Evolutionary conservation across 2,888 invertebrate species (phyloP), one percentile per base, ranked within the genome.

Genomic region (Microctonus aethiopoides): DNA sequence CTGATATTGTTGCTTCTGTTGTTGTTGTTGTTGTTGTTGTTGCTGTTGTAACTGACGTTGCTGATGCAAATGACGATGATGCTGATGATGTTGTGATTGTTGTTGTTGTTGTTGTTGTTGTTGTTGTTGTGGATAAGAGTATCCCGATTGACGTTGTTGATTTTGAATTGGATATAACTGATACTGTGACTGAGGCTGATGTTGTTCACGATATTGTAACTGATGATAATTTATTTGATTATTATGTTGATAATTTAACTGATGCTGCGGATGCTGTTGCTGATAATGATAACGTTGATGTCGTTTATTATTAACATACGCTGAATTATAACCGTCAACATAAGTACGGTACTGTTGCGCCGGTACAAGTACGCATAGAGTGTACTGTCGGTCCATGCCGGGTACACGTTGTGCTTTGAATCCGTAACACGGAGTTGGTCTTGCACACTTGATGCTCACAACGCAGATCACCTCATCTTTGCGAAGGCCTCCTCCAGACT

Each of bases 371-470:
- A 86, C 84, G 77, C 86, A 86, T 75, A 86, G 80, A 70, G 86
- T 84, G 80, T 85, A 86, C 84, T 86, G 86, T 77, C 85, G 86
- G 83, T 86, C 86, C 86, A 86, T 86, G 80, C 84, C 85, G 82
- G 69, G 74, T 46, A 46, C 46, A 46, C 46, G 46, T 67, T 70
- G 73, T 71, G 72, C 68, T 72, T 75, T 72, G 64, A 41, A 54
- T 71, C 64, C 62, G 68, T 66, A 67, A n/a, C 67, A 62, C 68
- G 71, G 68, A 71, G 73, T 54, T 34, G 70, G 64, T 72, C 57
- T 72, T 63, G 62, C 65, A 72, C 74, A 74, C 67, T 68, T 39
- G 68, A 73, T 74, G 70, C 70, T 71, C 72, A 71, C 72, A 75
- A 69, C 74, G 75, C 76, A 76, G 77, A 79, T 83, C 81, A 80